Base-by-base conservation (phyloP, 1,140 invertebrate genomes). In the Eumeta japonica region DNA sequence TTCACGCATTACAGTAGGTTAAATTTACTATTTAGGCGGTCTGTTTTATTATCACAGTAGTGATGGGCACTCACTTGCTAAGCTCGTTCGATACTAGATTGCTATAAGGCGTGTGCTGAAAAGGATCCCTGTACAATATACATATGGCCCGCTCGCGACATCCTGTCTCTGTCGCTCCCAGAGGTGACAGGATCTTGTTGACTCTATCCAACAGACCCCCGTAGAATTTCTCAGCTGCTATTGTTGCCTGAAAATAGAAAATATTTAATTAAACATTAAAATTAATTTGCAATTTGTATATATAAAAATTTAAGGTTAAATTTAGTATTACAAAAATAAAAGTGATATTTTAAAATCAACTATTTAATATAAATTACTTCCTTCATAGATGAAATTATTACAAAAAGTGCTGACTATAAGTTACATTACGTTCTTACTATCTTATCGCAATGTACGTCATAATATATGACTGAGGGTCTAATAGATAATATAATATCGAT, bases 51-150 rank as follows among this genome's bases (percentile, higher is more conserved):
- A n/a, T n/a, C n/a, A n/a, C n/a, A 14, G 7, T 5, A 30, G 13
- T 9, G 13, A 11, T 14, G 12, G 18, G 4, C 15, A 65, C 68
- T 78, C 74, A 92, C 89, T 88, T 89, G 79, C 88, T 90, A 10
- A 92, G 71, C 62, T 91, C 86, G 41, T 85, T 86, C 12, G 88
- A 91, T 3, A 92, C 77, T 24, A 90, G 77, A 71, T 91, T 92
- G 58, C 89, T 91, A 59, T 90, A 85, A 1, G 89, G 89, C 43
- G 86, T 83, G 51, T 85, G 90, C 41, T 79, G 79, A 15, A 76
- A 62, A 1, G 89, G 89, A 53, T 86, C 86, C 52, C 86, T 87
- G 71, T 92, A 92, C 78, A 91, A 83, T 41, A 83, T 84, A 61
- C 89, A 92, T 1, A 91, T 81, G 1, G 89, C 78, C 46, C 87